phyloP scores from a whole-genome alignment of 2,113 vertebrate species.

The Zingel zingel region DNA sequence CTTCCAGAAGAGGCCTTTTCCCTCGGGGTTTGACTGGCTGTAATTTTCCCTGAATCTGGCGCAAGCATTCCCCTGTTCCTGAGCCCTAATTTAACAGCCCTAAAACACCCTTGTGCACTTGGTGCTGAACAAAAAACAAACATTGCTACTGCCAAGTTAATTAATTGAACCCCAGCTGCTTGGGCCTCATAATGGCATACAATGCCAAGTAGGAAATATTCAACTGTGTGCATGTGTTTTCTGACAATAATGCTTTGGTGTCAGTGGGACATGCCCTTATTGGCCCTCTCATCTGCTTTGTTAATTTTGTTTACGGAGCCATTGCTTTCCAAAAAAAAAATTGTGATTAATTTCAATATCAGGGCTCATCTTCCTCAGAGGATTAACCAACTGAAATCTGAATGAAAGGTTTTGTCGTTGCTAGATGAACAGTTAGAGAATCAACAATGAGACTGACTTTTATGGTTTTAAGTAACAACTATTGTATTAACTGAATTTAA shows the following conservation, averaged over 20 bases:
- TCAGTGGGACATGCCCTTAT: conserved; percentile 64
- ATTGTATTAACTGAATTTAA: too few species aligned
- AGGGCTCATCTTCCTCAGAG: conserved; percentile 7
- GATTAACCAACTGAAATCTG: too few species aligned
- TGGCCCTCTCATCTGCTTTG: conserved; percentile 68
- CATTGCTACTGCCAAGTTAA: conserved; percentile 84
- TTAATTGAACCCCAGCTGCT: conserved; percentile 83
- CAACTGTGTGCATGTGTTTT: conserved; percentile 54
- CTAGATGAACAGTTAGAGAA: too few species aligned
- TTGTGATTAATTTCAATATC: conserved; percentile 72
- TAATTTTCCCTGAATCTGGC: conserved; percentile 77
- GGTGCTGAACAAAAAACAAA: conserved; percentile 74
- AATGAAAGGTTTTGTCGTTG: too few species aligned
- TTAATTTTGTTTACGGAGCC: conserved; percentile 68
- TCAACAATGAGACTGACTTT: too few species aligned
- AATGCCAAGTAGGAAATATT: conserved; percentile 68
- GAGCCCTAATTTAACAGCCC: conserved; percentile 77
- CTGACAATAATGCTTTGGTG: conserved; percentile 69
- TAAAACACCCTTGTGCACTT: conserved; percentile 72
- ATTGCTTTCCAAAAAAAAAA: conserved; percentile 48
- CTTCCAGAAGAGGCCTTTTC: conserved; percentile 72
- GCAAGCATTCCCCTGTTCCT: conserved; percentile 65
- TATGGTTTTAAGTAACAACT: too few species aligned
- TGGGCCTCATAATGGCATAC: conserved; percentile 57
- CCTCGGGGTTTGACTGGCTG: conserved; percentile 59